These are phyloP conservation scores for Sinocyclocheilus maitianheensis DNA, from an alignment of 2,113 vertebrate species.

Conservation along the genomic window DNA sequence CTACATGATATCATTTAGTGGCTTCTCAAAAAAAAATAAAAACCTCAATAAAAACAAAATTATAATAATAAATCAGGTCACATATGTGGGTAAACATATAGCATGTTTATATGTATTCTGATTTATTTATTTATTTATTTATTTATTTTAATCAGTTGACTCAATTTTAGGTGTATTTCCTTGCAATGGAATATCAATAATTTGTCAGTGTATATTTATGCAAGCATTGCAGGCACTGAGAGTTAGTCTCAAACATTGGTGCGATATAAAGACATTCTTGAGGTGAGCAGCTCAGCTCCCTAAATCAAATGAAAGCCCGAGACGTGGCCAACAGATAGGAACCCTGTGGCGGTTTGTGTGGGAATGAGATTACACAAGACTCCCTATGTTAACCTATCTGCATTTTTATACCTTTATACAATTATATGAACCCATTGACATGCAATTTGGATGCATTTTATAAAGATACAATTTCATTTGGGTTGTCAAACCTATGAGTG, in stretches of 20 bases:
- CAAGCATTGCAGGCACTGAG: not conserved
- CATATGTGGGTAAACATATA: too few relatives aligned
- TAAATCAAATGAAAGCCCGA: conserved; percentile 77
- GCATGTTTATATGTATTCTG: too few relatives aligned
- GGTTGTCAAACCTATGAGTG: conserved; percentile 58
- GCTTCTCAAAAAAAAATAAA: not conserved
- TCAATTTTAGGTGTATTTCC: not conserved
- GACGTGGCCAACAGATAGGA: conserved; percentile 68
- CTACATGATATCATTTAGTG: conserved; percentile 49
- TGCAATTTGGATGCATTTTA: conserved; percentile 59
- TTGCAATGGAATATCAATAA: not conserved
- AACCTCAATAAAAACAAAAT: too few relatives aligned
- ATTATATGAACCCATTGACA: conserved; percentile 56
- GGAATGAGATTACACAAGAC: conserved; percentile 73
- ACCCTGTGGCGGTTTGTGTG: conserved; percentile 72
- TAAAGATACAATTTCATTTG: conserved; percentile 61
- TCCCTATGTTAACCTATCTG: conserved; percentile 68
- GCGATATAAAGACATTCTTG: conserved; percentile 53
- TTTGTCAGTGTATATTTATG: not conserved
- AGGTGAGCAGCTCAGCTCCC: conserved; percentile 55
- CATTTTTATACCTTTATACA: conserved; percentile 70
- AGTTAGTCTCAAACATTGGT: not conserved
- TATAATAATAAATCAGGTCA: too few relatives aligned
- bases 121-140: too few relatives aligned
- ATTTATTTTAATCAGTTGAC: not conserved